Conservation (phyloP, 2,888 invertebrate genomes). For the Caenorhabditis sulstoni region DNA sequence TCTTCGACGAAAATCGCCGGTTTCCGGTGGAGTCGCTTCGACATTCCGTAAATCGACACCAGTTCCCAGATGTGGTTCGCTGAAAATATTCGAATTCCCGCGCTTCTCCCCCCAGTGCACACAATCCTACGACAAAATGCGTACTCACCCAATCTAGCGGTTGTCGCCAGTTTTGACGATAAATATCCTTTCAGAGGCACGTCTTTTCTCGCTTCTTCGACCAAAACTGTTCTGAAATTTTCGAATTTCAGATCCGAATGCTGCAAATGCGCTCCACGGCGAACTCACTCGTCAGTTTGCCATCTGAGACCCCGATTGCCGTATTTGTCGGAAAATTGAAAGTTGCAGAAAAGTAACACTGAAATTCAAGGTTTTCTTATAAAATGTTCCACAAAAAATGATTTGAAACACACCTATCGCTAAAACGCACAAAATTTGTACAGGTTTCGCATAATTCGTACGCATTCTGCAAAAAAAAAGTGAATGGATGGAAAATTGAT, state of each 20-base stretch:
- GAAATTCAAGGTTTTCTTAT: background rate
- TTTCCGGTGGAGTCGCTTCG: slow-evolving; percentile 22
- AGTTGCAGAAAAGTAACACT: background rate
- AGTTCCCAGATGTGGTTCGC: slow-evolving; percentile 53
- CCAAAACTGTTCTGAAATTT: background rate
- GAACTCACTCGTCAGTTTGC: background rate
- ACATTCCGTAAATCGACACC: slow-evolving; percentile 42
- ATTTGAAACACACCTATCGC: slow-evolving; percentile 7
- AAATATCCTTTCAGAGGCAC: slow-evolving; percentile 14
- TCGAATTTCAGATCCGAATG: background rate
- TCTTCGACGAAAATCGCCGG: slow-evolving; percentile 46
- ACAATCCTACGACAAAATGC: no score
- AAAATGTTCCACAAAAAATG: background rate
- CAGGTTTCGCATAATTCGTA: background rate
- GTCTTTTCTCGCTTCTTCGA: background rate
- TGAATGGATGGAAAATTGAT: background rate
- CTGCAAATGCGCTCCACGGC: no score
- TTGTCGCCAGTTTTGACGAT: slow-evolving; percentile 38
- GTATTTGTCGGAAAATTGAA: background rate
- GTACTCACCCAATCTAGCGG: slow-evolving; percentile 39
- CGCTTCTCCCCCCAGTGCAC: no score
- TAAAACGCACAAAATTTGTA: slow-evolving; percentile 8
- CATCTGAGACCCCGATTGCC: background rate
- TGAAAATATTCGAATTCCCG: background rate
- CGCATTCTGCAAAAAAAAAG: no score